Evolutionary conservation across 2,797 vertebrate species (phyloP).

Genomic region (Chrysocyon brachyurus): DNA sequence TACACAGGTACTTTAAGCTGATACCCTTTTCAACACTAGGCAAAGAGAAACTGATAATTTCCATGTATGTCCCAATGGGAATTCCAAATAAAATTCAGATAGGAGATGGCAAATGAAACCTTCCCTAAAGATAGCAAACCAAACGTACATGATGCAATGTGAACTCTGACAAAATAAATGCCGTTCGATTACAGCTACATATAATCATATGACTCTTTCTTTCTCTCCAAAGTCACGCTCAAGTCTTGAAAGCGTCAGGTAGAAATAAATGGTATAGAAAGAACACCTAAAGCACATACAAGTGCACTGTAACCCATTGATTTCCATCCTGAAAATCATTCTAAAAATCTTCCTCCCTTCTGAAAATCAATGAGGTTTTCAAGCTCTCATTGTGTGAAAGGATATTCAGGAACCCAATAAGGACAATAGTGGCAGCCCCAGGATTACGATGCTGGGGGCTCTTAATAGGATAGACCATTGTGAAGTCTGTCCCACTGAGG

Average conservation of each 20-base stretch:
- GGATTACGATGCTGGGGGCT: not conserved
- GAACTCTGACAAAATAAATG: constrained; percentile 25
- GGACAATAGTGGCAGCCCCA: not conserved
- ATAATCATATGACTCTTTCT: not conserved
- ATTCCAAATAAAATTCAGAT: constrained; percentile 37
- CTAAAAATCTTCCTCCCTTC: not conserved
- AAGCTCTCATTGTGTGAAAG: not conserved
- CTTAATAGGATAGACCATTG: not conserved
- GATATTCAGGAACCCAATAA: not conserved
- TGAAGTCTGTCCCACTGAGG: not conserved
- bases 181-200: not conserved
- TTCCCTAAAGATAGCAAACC: not conserved
- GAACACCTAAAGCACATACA: not conserved
- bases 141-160: not conserved
- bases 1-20: not conserved
- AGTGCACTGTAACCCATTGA: not conserved
- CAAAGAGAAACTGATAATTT: not conserved
- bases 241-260: not conserved
- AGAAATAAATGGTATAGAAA: not conserved
- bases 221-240: constrained; percentile 16
- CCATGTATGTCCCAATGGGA: not conserved
- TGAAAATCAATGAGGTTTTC: not conserved
- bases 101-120: not conserved
- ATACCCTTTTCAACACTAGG: not conserved
- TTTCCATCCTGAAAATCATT: not conserved